These are phyloP conservation scores for Cyanistes caeruleus DNA, from an alignment of 2,113 vertebrate genomes.

Conservation along the genomic window DNA sequence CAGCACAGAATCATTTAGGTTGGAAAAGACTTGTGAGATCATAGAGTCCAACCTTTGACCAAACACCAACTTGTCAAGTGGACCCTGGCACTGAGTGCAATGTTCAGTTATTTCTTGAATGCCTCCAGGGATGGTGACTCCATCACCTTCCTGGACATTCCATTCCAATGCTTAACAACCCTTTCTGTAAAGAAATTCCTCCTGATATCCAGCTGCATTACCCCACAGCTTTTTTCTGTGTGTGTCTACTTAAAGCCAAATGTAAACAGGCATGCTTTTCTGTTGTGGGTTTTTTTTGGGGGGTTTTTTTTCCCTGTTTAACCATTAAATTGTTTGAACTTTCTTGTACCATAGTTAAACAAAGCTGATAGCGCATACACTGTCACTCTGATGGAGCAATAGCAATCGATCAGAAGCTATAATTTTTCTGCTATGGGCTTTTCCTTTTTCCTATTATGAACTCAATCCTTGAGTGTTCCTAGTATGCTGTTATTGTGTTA, in stretches of 20 bases:
- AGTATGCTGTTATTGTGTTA: background rate
- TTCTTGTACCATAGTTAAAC: slow-evolving; percentile 47
- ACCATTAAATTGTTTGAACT: slow-evolving; percentile 55
- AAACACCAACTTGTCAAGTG: background rate
- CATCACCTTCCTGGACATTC: background rate
- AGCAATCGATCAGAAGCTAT: slow-evolving; percentile 12
- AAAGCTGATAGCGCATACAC: background rate
- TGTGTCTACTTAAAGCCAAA: background rate
- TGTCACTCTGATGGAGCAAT: slow-evolving; percentile 47
- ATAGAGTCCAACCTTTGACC: background rate
- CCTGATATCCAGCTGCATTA: background rate
- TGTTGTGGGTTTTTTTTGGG: background rate
- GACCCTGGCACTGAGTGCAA: background rate
- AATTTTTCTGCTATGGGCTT: background rate
- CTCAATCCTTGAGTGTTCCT: background rate
- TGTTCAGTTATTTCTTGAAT: background rate
- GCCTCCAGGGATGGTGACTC: background rate
- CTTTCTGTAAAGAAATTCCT: background rate
- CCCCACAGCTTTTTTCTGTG: background rate
- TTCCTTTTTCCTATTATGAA: background rate
- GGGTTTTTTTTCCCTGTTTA: background rate
- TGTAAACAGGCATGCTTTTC: background rate
- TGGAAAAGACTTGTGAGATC: background rate
- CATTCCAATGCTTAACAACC: background rate
- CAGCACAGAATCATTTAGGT: background rate